Conservation (phyloP, 2,797 vertebrate genomes). For the Paedocypris micromegethes region DNA sequence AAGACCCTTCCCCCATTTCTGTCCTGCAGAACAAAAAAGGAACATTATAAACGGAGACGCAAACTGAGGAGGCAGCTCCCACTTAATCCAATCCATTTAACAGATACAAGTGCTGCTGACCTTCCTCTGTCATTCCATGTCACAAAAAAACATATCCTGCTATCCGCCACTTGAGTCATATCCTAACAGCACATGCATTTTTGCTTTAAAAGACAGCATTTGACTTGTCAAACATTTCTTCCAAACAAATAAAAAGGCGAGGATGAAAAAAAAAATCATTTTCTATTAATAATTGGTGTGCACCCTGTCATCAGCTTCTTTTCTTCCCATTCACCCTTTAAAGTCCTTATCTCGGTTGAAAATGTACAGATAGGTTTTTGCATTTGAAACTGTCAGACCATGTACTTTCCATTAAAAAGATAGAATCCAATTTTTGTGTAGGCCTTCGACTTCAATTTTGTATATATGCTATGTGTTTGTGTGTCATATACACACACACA, state of each 20-base stretch:
- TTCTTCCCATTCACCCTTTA: conserved; percentile 55
- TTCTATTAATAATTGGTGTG: conserved; percentile 72
- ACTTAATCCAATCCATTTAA: conserved; percentile 73
- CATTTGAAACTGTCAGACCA: conserved; percentile 83
- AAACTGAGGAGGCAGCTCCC: conserved; percentile 61
- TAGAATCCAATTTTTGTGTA: conserved; percentile 84
- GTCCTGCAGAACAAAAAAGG: conserved; percentile 61
- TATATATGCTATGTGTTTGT: conserved; percentile 62
- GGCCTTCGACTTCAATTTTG: conserved; percentile 87
- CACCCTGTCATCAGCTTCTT: conserved; percentile 65
- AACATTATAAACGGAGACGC: conserved; percentile 67
- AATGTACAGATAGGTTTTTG: conserved; percentile 75
- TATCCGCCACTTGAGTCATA: conserved; percentile 60
- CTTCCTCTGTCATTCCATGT: conserved; percentile 72
- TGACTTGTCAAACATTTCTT: conserved; percentile 66
- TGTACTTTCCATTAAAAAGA: conserved; percentile 93
- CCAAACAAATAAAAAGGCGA: conserved; percentile 40
- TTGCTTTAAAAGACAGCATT: conserved; percentile 62
- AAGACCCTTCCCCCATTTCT: conserved; percentile 56
- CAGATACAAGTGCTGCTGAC: conserved; percentile 72
- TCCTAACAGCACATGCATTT: conserved; percentile 63
- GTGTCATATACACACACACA: no score
- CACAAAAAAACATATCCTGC: conserved; percentile 62
- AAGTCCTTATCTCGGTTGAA: conserved; percentile 72
- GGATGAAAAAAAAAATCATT: conserved; percentile 55